Percentiles rank a stretch among this genome's conserved stretches.
These are phyloP conservation scores for Coilia nasus DNA, from an alignment of 2,797 vertebrate genomes.

Conservation along the genomic window DNA sequence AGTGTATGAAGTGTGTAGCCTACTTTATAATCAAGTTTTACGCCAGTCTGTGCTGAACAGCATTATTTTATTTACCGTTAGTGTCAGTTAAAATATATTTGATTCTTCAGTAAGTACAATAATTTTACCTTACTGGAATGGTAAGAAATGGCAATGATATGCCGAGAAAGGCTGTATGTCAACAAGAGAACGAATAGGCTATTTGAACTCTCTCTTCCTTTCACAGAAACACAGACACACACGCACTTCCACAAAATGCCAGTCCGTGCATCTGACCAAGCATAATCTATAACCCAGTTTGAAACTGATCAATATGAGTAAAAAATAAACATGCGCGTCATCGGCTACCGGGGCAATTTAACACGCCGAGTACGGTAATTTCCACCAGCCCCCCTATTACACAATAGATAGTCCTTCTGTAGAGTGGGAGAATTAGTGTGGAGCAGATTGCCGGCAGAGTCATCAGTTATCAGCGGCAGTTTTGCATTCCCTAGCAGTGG, in stretches of 20 bases:
- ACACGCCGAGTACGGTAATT: not conserved
- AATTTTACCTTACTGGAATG: not conserved
- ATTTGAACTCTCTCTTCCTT: not conserved
- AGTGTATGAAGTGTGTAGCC: not conserved
- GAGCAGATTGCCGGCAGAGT: not conserved
- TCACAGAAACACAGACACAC: not conserved
- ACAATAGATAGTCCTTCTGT: not conserved
- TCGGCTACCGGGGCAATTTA: not conserved
- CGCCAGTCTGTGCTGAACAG: not conserved
- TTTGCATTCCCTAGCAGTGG: not conserved
- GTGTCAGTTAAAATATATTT: not conserved
- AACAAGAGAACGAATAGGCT: slow-evolving; percentile 1
- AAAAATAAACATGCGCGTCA: not conserved
- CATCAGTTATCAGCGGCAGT: slow-evolving; percentile 2
- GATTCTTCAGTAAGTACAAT: not conserved
- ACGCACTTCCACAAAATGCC: slow-evolving; percentile 5
- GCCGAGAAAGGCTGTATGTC: not conserved
- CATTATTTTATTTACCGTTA: not conserved
- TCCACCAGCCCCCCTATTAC: not conserved
- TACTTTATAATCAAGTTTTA: not conserved
- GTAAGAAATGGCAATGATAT: not conserved
- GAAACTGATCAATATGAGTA: not conserved
- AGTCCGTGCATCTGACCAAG: slow-evolving; percentile 12
- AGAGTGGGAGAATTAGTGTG: not conserved
- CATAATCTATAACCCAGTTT: slow-evolving; percentile 19